Conservation (phyloP, 1,140 invertebrate species). For the Macrotrachela quadricornifera region DNA sequence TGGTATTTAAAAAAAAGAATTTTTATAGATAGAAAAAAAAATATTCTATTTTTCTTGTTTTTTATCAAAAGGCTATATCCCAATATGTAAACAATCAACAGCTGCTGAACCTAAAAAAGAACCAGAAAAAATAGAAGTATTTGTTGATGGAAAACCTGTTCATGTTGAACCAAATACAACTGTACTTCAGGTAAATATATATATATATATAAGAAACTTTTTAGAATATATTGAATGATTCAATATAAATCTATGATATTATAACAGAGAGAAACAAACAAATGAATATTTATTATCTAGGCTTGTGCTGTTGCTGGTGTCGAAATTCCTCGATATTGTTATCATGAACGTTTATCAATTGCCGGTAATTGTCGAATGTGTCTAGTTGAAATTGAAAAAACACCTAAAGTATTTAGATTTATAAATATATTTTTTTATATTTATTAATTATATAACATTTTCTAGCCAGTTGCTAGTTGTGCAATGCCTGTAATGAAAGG, state of each 20-base stretch:
- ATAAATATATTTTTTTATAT: neutral
- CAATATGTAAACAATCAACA: no score
- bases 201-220: neutral
- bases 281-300: slow-evolving; percentile 37
- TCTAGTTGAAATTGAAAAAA: slow-evolving; percentile 93
- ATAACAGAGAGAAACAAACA: no score
- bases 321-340: slow-evolving; percentile 96
- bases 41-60: no score
- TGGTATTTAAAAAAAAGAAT: no score
- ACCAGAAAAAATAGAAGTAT: slow-evolving; percentile 55
- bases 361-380: slow-evolving; percentile 96
- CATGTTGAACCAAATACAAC: slow-evolving; percentile 84
- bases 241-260: neutral
- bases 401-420: slow-evolving; percentile 44
- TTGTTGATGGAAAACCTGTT: slow-evolving; percentile 87
- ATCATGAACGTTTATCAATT: slow-evolving; percentile 87
- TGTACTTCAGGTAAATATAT: slow-evolving; percentile 57
- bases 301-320: slow-evolving; percentile 83
- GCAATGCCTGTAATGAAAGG: slow-evolving; percentile 99
- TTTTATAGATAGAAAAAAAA: no score
- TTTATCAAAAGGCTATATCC: no score
- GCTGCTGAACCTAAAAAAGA: neutral
- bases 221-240: neutral
- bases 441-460: slow-evolving; percentile 16
- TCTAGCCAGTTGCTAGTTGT: slow-evolving; percentile 90